Evolutionary conservation across 2,113 vertebrate species (phyloP).

Genomic region (Podarcis muralis): DNA sequence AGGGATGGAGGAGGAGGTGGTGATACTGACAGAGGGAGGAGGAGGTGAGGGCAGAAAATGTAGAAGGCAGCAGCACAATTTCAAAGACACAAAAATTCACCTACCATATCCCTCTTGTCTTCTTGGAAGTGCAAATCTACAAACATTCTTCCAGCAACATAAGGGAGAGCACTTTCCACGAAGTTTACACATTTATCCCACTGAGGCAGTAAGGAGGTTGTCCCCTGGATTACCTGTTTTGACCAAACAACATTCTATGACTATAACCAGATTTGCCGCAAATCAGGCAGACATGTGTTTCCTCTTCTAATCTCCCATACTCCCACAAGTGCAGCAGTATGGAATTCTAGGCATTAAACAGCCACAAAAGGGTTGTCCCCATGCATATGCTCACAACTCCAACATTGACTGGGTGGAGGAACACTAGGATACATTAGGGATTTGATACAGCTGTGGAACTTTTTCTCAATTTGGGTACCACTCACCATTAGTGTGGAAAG

Average conservation of each 20-base stretch:
- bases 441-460: too few relatives aligned
- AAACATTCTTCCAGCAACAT: constrained; percentile 91
- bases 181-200: constrained; percentile 98
- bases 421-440: too few relatives aligned
- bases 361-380: too few relatives aligned
- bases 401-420: too few relatives aligned
- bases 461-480: too few relatives aligned
- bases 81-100: constrained; percentile 29
- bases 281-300: background rate
- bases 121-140: constrained; percentile 93
- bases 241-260: background rate
- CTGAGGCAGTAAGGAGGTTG: constrained; percentile 88
- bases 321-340: background rate
- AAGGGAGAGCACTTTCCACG: constrained; percentile 88
- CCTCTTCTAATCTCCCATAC: background rate
- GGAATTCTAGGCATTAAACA: too few relatives aligned
- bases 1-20: too few relatives aligned
- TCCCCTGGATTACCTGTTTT: constrained; percentile 89
- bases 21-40: too few relatives aligned
- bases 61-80: background rate
- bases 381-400: too few relatives aligned
- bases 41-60: too few relatives aligned
- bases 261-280: too few relatives aligned
- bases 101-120: constrained; percentile 95
- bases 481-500: too few relatives aligned